Conservation (phyloP, 2,113 vertebrate species). For the Paradoxurus hermaphroditus region DNA sequence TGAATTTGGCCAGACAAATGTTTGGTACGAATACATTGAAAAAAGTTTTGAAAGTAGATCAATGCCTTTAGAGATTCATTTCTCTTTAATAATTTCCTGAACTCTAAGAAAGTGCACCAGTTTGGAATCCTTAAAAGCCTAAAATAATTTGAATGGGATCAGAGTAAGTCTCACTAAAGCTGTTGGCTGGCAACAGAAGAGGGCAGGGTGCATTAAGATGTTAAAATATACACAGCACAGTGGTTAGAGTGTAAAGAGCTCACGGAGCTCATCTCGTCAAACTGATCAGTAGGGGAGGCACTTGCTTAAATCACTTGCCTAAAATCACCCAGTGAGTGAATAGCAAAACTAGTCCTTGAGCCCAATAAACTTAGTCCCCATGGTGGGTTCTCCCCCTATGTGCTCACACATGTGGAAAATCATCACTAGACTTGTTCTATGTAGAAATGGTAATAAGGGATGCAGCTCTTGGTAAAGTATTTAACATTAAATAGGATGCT, state of each 20-base stretch:
- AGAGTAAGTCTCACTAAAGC: not conserved
- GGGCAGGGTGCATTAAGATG: not conserved
- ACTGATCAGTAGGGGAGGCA: not conserved
- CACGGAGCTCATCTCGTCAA: not conserved
- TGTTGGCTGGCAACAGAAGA: not conserved
- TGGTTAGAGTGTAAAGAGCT: not conserved
- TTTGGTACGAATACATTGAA: slow-evolving; percentile 21
- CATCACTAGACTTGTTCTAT: not conserved
- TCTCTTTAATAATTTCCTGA: not conserved
- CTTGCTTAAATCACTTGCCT: not conserved
- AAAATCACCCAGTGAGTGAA: not conserved
- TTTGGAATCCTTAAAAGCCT: not conserved
- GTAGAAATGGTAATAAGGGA: not conserved
- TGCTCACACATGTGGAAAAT: not conserved
- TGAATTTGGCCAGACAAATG: slow-evolving; percentile 21
- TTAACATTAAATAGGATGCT: not conserved
- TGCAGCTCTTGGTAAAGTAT: not conserved
- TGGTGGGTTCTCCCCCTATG: not conserved
- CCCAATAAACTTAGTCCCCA: not conserved
- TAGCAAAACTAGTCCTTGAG: not conserved
- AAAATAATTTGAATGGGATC: not conserved
- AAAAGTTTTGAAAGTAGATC: not conserved
- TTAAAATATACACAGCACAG: not conserved
- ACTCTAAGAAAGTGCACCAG: not conserved
- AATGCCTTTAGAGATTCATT: slow-evolving; percentile 12